Evolutionary conservation across 2,888 invertebrate species (phyloP), one percentile per base, ranked within the genome.

Genomic region (Ophion obscuratus): DNA sequence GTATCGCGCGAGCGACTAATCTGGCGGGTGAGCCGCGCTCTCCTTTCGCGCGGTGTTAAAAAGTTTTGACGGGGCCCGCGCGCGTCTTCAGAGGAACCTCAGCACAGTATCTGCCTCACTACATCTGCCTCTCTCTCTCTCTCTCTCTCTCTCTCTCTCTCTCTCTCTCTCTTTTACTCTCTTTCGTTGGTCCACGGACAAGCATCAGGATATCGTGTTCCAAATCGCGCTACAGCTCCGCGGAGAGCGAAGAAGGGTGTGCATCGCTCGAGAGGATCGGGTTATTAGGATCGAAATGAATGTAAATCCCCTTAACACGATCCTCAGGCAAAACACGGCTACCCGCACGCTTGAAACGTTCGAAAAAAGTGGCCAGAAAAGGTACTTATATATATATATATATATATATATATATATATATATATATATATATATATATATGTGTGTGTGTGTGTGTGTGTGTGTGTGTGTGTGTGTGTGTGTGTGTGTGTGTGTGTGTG

Each of bases 251-350:
- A 62, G 67, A 71, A 74, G 82, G 62, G 80, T 57, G 77, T 40
- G 83, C 61, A 61, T 62, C 73, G 91, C 92, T 92, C 92, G 91
- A 91, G 90, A 92, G 93, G 92, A 92, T 92, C 93, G 92, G 93
- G 93, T 94, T 94, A 94, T 94, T 93, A 93, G 93, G 93, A 94
- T 94, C 92, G 92, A 93, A 93, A 93, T 93, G 93, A 93, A 94
- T 94, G 93, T 94, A 94, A 94, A 94, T 94, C 93, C 93, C 93
- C 93, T 94, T 94, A 94, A 94, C 94, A 93, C 93, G 94, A 94
- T 93, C 94, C 93, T 91, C 90, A 89, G 92, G 91, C 93, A 93
- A 93, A 94, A 94, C 93, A 93, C 92, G 92, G 94, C 94, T 94
- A 94, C 93, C 92, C 94, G 92, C 92, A 90, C 81, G 84, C 87